Conservation (phyloP, 2,113 vertebrate genomes). For the Heloderma charlesbogerti region DNA sequence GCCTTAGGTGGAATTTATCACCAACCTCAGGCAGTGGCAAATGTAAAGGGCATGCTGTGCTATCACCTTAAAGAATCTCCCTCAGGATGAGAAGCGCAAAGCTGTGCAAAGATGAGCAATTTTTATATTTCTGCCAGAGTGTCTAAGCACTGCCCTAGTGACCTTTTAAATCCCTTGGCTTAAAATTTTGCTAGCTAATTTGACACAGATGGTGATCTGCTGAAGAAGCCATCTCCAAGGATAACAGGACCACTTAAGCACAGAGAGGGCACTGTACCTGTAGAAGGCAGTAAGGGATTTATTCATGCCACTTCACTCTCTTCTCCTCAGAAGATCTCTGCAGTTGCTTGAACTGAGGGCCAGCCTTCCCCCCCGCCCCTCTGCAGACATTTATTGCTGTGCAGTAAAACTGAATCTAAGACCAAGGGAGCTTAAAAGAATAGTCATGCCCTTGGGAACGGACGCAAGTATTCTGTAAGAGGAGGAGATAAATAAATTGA, state of each 20-base stretch:
- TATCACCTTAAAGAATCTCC: neutral
- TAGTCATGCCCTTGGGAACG: neutral
- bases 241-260: neutral
- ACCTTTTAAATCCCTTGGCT: neutral
- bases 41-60: neutral
- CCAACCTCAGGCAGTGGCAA: neutral
- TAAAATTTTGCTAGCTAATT: slow-evolving; percentile 2
- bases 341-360: neutral
- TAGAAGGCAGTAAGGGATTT: neutral
- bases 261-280: neutral
- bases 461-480: neutral
- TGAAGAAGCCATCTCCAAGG: neutral
- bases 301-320: neutral
- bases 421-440: neutral
- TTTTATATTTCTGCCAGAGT: neutral
- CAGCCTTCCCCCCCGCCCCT: neutral
- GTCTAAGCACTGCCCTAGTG: neutral
- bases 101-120: neutral
- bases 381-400: neutral
- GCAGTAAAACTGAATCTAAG: neutral
- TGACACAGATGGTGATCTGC: neutral
- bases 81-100: slow-evolving; percentile 1
- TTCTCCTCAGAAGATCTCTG: neutral
- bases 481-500: neutral
- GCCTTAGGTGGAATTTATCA: neutral